phyloP scores from a whole-genome alignment of 2,797 vertebrate species.

The Gorsachius magnificus region DNA sequence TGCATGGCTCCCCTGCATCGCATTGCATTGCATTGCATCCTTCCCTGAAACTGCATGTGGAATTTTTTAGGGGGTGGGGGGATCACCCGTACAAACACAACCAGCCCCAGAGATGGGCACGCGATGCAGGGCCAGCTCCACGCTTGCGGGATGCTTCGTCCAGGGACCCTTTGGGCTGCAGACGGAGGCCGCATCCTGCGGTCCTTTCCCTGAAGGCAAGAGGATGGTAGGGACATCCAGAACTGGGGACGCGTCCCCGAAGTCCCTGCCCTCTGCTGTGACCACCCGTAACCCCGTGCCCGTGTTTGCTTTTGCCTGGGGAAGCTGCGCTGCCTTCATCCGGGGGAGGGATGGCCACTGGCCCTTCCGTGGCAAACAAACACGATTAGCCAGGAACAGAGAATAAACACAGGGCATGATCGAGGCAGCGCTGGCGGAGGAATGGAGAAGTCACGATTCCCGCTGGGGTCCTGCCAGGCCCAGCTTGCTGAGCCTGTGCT shows the following conservation, averaged over 20 bases:
- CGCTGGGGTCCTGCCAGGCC: accelerated
- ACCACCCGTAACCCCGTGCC: accelerated
- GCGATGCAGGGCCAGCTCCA: accelerated
- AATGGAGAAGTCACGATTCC: neutral
- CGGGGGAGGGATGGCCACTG: accelerated
- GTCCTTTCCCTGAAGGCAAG: neutral
- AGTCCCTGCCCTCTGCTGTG: accelerated
- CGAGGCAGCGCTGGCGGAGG: neutral
- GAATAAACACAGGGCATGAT: neutral
- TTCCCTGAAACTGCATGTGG: accelerated
- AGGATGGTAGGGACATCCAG: neutral
- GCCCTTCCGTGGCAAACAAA: neutral
- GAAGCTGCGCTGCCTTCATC: neutral
- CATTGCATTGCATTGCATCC: too few species aligned
- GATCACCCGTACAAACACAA: neutral
- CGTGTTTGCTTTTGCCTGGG: neutral
- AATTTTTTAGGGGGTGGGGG: neutral
- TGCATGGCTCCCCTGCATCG: accelerated
- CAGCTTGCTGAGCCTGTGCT: neutral
- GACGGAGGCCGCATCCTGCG: accelerated
- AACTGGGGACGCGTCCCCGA: neutral
- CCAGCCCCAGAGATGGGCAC: accelerated
- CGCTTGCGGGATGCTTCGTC: accelerated
- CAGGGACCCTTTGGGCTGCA: accelerated
- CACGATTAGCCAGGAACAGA: neutral